phyloP scores from a whole-genome alignment of 2,113 vertebrate species.

The Limnothrissa miodon region DNA sequence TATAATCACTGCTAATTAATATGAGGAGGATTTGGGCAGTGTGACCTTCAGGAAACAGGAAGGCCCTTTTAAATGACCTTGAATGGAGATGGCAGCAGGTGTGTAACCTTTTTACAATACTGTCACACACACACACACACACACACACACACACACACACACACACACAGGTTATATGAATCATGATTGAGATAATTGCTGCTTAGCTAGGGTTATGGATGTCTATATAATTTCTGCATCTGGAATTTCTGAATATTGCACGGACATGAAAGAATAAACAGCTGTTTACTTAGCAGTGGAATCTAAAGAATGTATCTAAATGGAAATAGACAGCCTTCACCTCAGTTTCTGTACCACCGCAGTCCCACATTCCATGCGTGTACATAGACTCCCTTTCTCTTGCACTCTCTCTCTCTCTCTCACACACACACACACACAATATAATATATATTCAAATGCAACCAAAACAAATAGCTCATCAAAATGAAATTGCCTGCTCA shows the following conservation, averaged over 20 bases:
- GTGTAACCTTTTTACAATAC: background rate
- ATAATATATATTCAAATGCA: background rate
- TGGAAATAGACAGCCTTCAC: background rate
- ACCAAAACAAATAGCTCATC: background rate
- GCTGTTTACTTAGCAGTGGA: no score
- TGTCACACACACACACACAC: no score
- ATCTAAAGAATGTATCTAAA: background rate
- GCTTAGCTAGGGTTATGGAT: no score
- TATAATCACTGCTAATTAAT: constrained; percentile 28
- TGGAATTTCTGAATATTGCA: no score
- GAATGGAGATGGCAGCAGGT: background rate
- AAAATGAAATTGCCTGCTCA: background rate
- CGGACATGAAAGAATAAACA: no score
- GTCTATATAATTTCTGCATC: no score
- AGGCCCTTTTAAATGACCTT: background rate
- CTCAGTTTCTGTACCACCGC: background rate
- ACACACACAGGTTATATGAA: no score
- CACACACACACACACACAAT: background rate
- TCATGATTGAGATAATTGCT: no score
- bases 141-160: no score
- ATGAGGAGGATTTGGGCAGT: background rate
- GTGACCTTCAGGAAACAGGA: background rate
- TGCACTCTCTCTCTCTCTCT: background rate
- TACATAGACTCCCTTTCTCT: background rate
- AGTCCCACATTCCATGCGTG: background rate